Evolutionary conservation across 2,797 vertebrate genomes (phyloP), one percentile per base, ranked within the genome.

Genomic region (Lepidocolaptes lacrymiger): DNA sequence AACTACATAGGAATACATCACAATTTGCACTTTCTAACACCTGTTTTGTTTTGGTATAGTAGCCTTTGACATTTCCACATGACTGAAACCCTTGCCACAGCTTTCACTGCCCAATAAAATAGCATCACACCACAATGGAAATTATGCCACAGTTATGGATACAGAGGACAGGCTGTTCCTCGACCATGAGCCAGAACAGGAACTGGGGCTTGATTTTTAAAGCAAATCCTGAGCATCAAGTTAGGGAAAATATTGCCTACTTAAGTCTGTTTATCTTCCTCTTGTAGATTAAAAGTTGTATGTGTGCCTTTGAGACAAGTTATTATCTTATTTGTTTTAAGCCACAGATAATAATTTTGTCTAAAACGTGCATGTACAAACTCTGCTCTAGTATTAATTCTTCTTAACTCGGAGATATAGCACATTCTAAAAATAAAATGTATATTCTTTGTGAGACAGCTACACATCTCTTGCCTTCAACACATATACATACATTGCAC

Each of bases 321-420:
- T 89, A 85, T 69, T 94, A 78, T 67, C 43, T 89, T 84, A 77
- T 77, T 62, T 89, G 7, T 30, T 86, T 84, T 87, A 78, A 92
- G 18, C 54, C 51, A 75, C 20, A 48, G 55, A 78, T 75, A 90
- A 55, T n/a, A 90, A 66, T 58, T 85, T 73, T 73, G 10, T 76
- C 39, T 85, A n/a, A 82, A 96, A 69, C 41, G 32, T 52, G 39
- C 30, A 30, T 43, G 63, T 23, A 48, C 10, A 48, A 66, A 79
- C 26, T 30, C 63, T 4, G 0, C 17, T 81, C 9, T 49, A 30
- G 9, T 67, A 76, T 66, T 88, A 85, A 72, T 74, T 85, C 18
- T 61, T 90, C 54, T 63, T 62, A 69, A 90, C 15, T 41, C 54
- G 74, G 41, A 76, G 43, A 78, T 48, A 52, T 1, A 6, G 28